Base-by-base conservation (phyloP, 2,113 vertebrate genomes). In the Melanerpes formicivorus region DNA sequence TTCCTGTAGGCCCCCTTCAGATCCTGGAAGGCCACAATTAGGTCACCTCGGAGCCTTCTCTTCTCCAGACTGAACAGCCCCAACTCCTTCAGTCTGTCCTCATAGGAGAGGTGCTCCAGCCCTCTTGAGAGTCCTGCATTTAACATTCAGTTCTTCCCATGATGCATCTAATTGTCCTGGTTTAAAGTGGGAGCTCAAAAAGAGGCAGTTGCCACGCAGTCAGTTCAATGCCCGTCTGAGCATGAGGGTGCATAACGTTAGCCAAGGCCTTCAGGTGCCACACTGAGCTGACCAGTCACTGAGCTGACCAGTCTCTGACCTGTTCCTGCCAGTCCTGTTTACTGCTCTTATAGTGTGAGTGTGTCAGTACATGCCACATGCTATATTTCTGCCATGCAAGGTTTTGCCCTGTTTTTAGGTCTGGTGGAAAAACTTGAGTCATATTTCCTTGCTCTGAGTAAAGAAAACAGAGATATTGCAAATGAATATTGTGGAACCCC, bases 241-340 rank as follows among this genome's bases (percentile, higher is more conserved):
- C 3, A 9, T 9, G 37, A 48, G 46, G 1, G 2, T 65, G 3
- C 46, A 3, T 18, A 23, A 27, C 19, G 2, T 14, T 2, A 26
- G 48, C 14, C 34, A 3, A 44, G 58, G 50, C 32, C 52, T 26
- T n/a, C 37, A 3, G 30, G 21, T 32, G 25, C 11, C 8, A n/a
- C 46, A 4, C 2, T 6, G 44, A 44, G 67, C 78, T 74, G 62
- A 34, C 30, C 8, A 2, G 30, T 4, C 1, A 10, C 6, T 16
- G 30, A 19, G n/a, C n/a, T 74, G 62, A 34, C 30, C 8, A 2
- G 30, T 4, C 1, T 12, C 6, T 16, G 30, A 19, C n/a, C 32
- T 9, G 44, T 37, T 75, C 13, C 50, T 70, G 25, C 34, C 56
- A 18, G 79, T 58, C 56, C 42, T 27, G 12, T n/a, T 75, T 5